Evolutionary conservation across 2,797 vertebrate genomes (phyloP), one percentile per base, ranked within the genome.

Genomic region (Peromyscus nudipes): DNA sequence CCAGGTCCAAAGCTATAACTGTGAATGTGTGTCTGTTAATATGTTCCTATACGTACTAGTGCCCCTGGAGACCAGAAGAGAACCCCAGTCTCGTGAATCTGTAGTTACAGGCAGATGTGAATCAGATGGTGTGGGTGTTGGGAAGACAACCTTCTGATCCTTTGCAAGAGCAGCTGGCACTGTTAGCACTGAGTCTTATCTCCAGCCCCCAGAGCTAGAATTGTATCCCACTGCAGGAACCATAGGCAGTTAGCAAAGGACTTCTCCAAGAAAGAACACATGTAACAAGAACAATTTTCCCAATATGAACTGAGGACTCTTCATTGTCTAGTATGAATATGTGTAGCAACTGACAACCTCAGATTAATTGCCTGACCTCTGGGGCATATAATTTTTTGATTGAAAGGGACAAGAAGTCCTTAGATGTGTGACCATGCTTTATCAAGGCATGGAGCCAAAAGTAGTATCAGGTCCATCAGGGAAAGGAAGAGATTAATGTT

Each of bases 371-470:
- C 43, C 43, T 79, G 71, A 87, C 25, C 37, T 34, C 46, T 64
- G 21, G 49, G 21, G 34, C 23, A 89, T 2, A 46, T 21, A 1
- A 3, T 49, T 1, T 37, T 83, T 23, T 16, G 31, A 34, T 31
- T 79, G 79, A 75, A 86, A 95, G 31, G 67, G 25, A 46, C 23
- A 80, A 62, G 75, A 16, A 60, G 34, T 69, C 55, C 69, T 81
- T 83, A 86, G 67, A 60, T n/a, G 0, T 49, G 16, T 46, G 83
- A 76, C 23, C 62, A 8, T 46, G 21, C 75, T 80, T n/a, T 31
- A n/a, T n/a, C 29, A 92, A 80, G 34, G 85, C 64, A 95, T 37
- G n/a, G 52, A 95, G 23, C 29, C 52, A 37, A 81, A 84, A 81
- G 9, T 29, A 65, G 34, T 62, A 12, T 34, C 19, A 21, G 6